These are phyloP conservation scores for Nothura maculosa DNA, from an alignment of 2,797 vertebrate species.

Conservation along the genomic window DNA sequence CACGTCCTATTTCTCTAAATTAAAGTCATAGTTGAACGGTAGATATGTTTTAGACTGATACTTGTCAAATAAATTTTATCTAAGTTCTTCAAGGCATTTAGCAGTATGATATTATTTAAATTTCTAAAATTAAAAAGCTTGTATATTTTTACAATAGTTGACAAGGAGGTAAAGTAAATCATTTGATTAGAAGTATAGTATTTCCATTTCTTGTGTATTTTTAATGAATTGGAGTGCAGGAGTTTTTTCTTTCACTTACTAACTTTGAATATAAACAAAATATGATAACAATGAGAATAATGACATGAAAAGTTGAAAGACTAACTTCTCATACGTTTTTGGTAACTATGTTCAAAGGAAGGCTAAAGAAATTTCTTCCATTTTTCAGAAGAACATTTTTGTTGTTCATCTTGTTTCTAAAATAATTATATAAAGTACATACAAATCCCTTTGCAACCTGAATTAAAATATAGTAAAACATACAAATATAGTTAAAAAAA, in stretches of 20 bases:
- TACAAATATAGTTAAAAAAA: not conserved
- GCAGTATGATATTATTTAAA: not conserved
- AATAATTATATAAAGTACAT: constrained; percentile 40
- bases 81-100: constrained; percentile 16
- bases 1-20: constrained; percentile 19
- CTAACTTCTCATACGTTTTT: constrained; percentile 11
- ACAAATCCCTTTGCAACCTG: constrained; percentile 42
- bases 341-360: constrained; percentile 32
- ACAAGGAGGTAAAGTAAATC: not conserved
- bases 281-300: constrained; percentile 3
- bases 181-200: not conserved
- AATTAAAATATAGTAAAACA: constrained; percentile 50
- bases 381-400: constrained; percentile 35
- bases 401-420: constrained; percentile 25
- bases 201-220: not conserved
- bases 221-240: not conserved
- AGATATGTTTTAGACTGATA: constrained; percentile 1
- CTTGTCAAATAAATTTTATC: not conserved
- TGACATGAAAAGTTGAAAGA: not conserved
- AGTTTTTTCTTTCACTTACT: not conserved
- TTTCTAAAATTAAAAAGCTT: not conserved
- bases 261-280: not conserved
- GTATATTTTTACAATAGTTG: not conserved
- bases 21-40: constrained; percentile 18
- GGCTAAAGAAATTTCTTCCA: not conserved